Percentiles rank a stretch among this genome's conserved stretches.
Evolutionary conservation across 1,140 invertebrate species (phyloP).

Genomic region (Formica exsecta): DNA sequence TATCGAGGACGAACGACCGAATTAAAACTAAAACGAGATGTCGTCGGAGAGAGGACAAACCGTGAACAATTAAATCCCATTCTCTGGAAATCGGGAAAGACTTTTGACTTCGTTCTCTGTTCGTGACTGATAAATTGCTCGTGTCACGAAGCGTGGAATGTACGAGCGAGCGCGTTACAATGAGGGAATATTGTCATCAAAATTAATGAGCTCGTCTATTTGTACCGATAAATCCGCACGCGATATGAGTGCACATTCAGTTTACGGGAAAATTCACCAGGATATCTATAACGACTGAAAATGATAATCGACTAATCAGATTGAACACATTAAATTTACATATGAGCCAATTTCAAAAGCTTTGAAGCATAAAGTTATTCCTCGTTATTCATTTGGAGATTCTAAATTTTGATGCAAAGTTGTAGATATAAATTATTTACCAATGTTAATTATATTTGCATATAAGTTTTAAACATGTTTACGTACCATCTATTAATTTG

Average conservation of each 20-base stretch:
- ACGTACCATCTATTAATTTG: not conserved
- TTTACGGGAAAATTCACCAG: constrained; percentile 28
- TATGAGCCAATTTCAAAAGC: not conserved
- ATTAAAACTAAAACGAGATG: constrained; percentile 56
- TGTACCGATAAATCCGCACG: constrained; percentile 43
- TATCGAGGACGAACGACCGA: constrained; percentile 43
- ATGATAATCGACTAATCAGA: constrained; percentile 33
- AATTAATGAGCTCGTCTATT: constrained; percentile 61
- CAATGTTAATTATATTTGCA: not conserved
- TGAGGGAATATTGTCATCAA: constrained; percentile 50
- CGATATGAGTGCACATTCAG: not conserved
- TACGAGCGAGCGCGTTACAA: constrained; percentile 33
- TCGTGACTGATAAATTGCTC: constrained; percentile 53
- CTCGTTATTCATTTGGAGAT: not conserved
- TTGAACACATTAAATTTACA: constrained; percentile 29
- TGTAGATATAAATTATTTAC: not conserved
- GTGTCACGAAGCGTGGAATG: constrained; percentile 35
- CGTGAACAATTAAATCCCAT: constrained; percentile 49
- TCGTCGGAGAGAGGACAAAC: constrained; percentile 40
- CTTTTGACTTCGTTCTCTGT: constrained; percentile 43
- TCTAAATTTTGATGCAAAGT: not conserved
- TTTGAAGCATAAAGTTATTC: constrained; percentile 28
- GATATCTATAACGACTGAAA: constrained; percentile 41
- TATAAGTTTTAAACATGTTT: not conserved
- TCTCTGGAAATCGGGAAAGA: constrained; percentile 42